Evolutionary conservation across 2,797 vertebrate species (phyloP), one percentile per base, ranked within the genome.

Genomic region (Margarornis squamiger): DNA sequence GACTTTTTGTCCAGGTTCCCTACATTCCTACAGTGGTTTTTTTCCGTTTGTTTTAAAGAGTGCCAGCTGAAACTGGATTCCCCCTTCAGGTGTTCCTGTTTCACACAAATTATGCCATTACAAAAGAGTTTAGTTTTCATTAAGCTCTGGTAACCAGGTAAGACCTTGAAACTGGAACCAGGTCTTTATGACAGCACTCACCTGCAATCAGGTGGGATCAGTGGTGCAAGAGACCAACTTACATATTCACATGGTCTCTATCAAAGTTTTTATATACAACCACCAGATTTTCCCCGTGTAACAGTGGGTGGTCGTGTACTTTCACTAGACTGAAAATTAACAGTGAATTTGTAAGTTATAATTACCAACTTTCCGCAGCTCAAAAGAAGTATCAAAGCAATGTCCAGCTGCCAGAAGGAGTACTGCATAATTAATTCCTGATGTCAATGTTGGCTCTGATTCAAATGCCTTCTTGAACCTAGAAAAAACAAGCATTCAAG

Each of bases 321-420:
- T 77, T 66, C 51, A 61, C 39, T 41, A 68, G 61, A 52, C 90
- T 72, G 75, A 10, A 15, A 95, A 93, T 96, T 97, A 62, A 71
- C 74, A 36, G 58, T 57, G 93, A 96, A 97, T 94, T 76, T 94
- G 70, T 68, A 97, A 95, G 79, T 36, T 76, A 73, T 93, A 98
- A 98, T 98, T 98, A 99, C 99, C 99, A 92, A 99, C 99, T 99
- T 99, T 99, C 77, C 99, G 99, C 62, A 99, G 99, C 97, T 99
- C 99, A 87, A 99, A 99, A 24, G 99, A 99, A 36, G 98, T 98
- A 96, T 99, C 99, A 95, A 99, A 99, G 97, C 99, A 98, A 95
- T 99, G 99, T 87, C 99, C 99, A 48, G 99, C 98, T 48, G 99
- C 99, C 98, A 99, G 97, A 65, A 99, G 98, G 2, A 99, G 98